Conservation (phyloP, 2,113 vertebrate species). For the Tragelaphus scriptus region DNA sequence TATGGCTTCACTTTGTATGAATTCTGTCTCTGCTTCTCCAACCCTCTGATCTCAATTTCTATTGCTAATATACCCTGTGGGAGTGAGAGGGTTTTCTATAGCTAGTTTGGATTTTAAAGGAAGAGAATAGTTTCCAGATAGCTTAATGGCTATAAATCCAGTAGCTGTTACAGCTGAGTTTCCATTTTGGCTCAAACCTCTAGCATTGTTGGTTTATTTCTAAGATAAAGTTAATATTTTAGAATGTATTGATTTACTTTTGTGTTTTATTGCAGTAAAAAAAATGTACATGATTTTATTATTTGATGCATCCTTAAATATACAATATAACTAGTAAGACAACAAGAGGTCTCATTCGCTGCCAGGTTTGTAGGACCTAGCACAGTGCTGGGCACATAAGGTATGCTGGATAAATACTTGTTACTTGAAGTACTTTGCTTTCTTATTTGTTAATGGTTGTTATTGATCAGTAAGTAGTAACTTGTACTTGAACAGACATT, state of each 20-base stretch:
- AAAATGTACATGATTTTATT: neutral
- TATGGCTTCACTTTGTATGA: slow-evolving; percentile 32
- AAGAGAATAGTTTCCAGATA: slow-evolving; percentile 33
- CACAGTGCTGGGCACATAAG: neutral
- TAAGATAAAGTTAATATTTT: slow-evolving; percentile 19
- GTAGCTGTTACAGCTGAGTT: slow-evolving; percentile 6
- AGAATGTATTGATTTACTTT: neutral
- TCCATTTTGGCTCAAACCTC: slow-evolving; percentile 32
- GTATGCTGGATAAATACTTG: neutral
- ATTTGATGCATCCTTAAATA: neutral
- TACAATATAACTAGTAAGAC: neutral
- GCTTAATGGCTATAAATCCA: neutral
- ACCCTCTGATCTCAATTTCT: slow-evolving; percentile 21
- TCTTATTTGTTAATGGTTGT: neutral
- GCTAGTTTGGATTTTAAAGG: slow-evolving; percentile 20
- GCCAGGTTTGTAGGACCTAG: neutral
- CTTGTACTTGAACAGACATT: neutral
- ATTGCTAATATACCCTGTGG: neutral
- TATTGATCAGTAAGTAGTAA: neutral
- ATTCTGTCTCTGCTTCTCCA: neutral
- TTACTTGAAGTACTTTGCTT: neutral
- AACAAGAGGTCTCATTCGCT: neutral
- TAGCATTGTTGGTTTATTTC: slow-evolving; percentile 32
- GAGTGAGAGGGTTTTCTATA: neutral
- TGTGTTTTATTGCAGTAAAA: neutral